phyloP scores from a whole-genome alignment of 1,140 invertebrate genomes.

The Drosophila seguyi region DNA sequence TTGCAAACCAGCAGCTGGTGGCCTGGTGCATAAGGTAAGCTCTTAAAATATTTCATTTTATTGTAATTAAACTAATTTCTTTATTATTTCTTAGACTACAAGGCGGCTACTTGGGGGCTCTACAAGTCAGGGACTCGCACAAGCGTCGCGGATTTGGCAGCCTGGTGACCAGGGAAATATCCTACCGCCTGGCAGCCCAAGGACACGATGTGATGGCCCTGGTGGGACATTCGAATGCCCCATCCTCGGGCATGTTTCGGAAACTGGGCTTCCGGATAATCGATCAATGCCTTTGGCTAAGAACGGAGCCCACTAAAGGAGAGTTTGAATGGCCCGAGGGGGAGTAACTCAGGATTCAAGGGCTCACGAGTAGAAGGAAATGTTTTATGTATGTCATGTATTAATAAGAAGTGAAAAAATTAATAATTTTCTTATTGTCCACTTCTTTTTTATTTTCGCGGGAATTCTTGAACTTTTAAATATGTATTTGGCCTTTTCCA shows the following conservation, averaged over 20 bases:
- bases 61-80: not conserved
- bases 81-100: slow-evolving; percentile 41
- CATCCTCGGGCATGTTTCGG: slow-evolving; percentile 74
- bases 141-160: slow-evolving; percentile 81
- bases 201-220: slow-evolving; percentile 80
- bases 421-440: too few species aligned
- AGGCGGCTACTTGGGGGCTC: slow-evolving; percentile 81
- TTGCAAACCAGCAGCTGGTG: slow-evolving; percentile 51
- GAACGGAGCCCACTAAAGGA: slow-evolving; percentile 36
- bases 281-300: slow-evolving; percentile 70
- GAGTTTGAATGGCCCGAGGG: slow-evolving; percentile 55
- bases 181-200: slow-evolving; percentile 67
- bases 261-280: slow-evolving; percentile 78
- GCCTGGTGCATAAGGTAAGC: slow-evolving; percentile 78
- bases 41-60: too few species aligned
- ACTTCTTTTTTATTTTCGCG: too few species aligned
- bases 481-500: too few species aligned
- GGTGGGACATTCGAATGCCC: slow-evolving; percentile 63
- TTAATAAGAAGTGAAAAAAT: too few species aligned
- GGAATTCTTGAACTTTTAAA: too few species aligned
- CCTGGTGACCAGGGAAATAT: slow-evolving; percentile 72
- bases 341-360: slow-evolving; percentile 27
- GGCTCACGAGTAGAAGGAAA: too few species aligned
- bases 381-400: too few species aligned
- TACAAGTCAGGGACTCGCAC: slow-evolving; percentile 76